These are phyloP conservation scores for Zaprionus obscuricornis DNA, from an alignment of 2,888 invertebrate species.

Conservation along the genomic window DNA sequence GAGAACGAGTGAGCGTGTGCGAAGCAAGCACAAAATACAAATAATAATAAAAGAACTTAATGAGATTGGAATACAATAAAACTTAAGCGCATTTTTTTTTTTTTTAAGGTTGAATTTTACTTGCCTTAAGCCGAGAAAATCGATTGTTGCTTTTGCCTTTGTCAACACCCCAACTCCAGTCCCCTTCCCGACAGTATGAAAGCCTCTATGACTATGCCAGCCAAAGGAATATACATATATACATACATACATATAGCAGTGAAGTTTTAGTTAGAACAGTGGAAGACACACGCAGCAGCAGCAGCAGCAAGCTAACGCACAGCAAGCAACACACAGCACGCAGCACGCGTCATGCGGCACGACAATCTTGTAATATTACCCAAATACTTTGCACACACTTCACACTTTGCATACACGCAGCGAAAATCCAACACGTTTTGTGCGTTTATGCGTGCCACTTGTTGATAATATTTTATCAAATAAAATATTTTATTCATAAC, in stretches of 20 bases:
- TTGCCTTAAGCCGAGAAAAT: conserved; percentile 64
- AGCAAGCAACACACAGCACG: not conserved
- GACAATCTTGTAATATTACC: conserved; percentile 14
- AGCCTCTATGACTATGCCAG: too few relatives aligned
- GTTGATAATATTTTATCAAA: too few relatives aligned
- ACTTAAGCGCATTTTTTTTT: conserved; percentile 73
- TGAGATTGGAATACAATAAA: conserved; percentile 75
- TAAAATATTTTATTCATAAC: too few relatives aligned
- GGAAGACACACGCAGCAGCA: too few relatives aligned
- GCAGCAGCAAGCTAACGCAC: not conserved
- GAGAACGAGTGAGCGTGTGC: not conserved
- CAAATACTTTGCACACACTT: conserved; percentile 25
- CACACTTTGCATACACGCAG: not conserved
- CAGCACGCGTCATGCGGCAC: conserved; percentile 2
- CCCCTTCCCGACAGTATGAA: too few relatives aligned
- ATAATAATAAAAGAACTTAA: conserved; percentile 76
- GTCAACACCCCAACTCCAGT: too few relatives aligned
- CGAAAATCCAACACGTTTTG: not conserved
- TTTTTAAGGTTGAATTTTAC: conserved; percentile 66
- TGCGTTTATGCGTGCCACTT: conserved; percentile 28
- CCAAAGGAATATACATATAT: not conserved
- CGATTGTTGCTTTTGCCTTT: conserved; percentile 46
- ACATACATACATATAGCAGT: not conserved
- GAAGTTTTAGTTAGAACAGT: too few relatives aligned
- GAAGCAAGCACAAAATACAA: conserved; percentile 54